Evolutionary conservation across 1,140 invertebrate species (phyloP).

Genomic region (Fragariocoptes setiger): DNA sequence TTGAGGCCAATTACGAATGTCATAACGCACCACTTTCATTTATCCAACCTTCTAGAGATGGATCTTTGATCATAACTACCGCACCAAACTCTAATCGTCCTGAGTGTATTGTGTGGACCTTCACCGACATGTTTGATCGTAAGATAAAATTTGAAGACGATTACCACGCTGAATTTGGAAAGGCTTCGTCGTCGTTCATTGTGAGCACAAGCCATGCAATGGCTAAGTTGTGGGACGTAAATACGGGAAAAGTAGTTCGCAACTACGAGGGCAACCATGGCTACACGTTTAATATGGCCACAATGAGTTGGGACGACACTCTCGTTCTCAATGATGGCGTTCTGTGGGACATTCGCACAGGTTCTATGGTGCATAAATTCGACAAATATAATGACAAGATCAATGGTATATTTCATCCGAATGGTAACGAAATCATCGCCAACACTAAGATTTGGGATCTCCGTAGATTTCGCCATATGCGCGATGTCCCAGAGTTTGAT

Average conservation of each 20-base stretch:
- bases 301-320: slow-evolving; percentile 71
- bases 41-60: slow-evolving; percentile 31
- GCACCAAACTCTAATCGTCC: slow-evolving; percentile 44
- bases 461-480: slow-evolving; percentile 62
- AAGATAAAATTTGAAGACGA: slow-evolving; percentile 32
- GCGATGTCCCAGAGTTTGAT: slow-evolving; percentile 66
- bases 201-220: background rate
- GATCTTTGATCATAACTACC: slow-evolving; percentile 47
- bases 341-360: slow-evolving; percentile 59
- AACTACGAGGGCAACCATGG: slow-evolving; percentile 47
- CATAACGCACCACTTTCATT: slow-evolving; percentile 52
- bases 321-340: slow-evolving; percentile 79
- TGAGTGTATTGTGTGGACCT: slow-evolving; percentile 40
- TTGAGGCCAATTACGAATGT: slow-evolving; percentile 39
- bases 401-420: slow-evolving; percentile 87
- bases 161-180: slow-evolving; percentile 66
- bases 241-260: slow-evolving; percentile 36
- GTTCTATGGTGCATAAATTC: slow-evolving; percentile 55
- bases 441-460: slow-evolving; percentile 54
- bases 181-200: slow-evolving; percentile 15
- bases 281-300: slow-evolving; percentile 71
- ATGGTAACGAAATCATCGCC: slow-evolving; percentile 53
- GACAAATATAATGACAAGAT: slow-evolving; percentile 82
- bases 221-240: slow-evolving; percentile 54
- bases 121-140: slow-evolving; percentile 9